phyloP scores from a whole-genome alignment of 2,797 vertebrate species.

The Sebastes nivosus region DNA sequence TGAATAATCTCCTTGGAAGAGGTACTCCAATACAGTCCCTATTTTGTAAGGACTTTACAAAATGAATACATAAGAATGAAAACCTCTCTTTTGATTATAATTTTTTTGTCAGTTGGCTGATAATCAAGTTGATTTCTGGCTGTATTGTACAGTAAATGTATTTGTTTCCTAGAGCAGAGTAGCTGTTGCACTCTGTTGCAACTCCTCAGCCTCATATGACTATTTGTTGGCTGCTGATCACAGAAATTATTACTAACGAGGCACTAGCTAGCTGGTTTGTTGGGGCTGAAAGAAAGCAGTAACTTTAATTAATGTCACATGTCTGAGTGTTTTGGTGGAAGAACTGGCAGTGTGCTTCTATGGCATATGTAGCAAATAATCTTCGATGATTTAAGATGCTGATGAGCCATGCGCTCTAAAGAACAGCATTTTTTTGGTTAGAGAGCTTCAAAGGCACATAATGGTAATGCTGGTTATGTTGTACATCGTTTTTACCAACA shows the following conservation, averaged over 20 bases:
- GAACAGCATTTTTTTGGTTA: background rate
- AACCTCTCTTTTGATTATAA: background rate
- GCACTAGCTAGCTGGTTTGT: slow-evolving; percentile 17
- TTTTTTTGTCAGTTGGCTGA: background rate
- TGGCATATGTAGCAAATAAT: background rate
- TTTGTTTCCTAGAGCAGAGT: background rate
- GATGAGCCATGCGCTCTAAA: background rate
- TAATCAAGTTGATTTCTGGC: background rate
- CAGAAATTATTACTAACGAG: slow-evolving; percentile 5
- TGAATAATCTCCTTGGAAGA: slow-evolving; percentile 34
- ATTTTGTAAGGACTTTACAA: background rate
- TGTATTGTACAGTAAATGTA: background rate
- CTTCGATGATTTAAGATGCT: background rate
- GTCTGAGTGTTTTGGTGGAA: background rate
- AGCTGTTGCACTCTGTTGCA: background rate
- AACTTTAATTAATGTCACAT: slow-evolving; percentile 41
- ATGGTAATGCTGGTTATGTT: background rate
- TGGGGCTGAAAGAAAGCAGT: background rate
- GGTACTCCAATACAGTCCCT: background rate
- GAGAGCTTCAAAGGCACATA: background rate
- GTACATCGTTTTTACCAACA: background rate
- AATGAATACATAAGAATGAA: background rate
- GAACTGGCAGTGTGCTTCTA: background rate
- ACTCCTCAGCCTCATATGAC: slow-evolving; percentile 2
- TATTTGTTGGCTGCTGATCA: slow-evolving; percentile 16